Evolutionary conservation across 2,113 vertebrate species (phyloP), one percentile per base, ranked within the genome.

Genomic region (Coturnix japonica): DNA sequence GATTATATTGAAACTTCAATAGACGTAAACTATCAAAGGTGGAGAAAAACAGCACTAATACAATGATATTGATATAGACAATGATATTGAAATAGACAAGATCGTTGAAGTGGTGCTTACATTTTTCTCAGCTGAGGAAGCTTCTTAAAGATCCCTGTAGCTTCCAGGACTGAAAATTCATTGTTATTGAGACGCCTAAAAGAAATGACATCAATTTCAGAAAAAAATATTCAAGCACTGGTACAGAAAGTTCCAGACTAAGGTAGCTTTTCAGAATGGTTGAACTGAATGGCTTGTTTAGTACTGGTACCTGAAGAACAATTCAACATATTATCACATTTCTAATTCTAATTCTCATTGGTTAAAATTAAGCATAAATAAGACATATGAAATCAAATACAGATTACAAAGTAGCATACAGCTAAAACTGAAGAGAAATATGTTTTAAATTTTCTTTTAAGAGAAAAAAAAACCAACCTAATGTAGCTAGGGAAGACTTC

Each of bases 71-170:
- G 35, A 31, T 84, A 87, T 30, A 89, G 78, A 84, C 22, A 60
- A 67, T 1, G 25, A 37, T 67, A 67, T 23, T 12, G 35, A 31
- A 85, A 87, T 30, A 89, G 78, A 84, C 22, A 60, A 67, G 39
- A 37, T 43, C 54, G 53, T 16, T 59, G 73, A 94, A 64, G 37
- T 49, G 71, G 22, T 66, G 98, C 99, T 99, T 97, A 99, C 99
- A 99, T 99, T 98, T 99, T 99, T 83, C 99, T 98, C 73, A 99
- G 97, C 47, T 99, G 99, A 94, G 99, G 99, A 91, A 99, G 98
- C 96, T 99, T 99, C 97, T 99, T 99, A 96, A 99, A 99, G 95
- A 99, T 98, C 61, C 99, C 99, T 5, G 99, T 99, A 43, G 99
- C 99, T 98, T 99, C 99, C 73, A 99, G 97, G 56, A 99, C 99